These are phyloP conservation scores for Cheirogaleus medius DNA, from an alignment of 2,113 vertebrate genomes.

Conservation along the genomic window DNA sequence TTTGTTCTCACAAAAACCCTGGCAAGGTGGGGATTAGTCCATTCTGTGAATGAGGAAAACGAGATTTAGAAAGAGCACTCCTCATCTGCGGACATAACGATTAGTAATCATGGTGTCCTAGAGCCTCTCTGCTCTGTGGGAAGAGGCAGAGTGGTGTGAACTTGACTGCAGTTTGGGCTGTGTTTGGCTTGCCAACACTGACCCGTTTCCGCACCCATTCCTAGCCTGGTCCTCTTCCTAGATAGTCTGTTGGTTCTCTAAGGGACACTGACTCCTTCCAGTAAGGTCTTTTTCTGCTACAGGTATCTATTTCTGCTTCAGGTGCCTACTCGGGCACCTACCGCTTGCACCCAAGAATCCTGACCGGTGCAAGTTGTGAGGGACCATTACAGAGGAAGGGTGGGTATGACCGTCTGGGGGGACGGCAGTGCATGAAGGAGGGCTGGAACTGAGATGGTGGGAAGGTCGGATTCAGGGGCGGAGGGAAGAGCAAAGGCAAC, in stretches of 20 bases:
- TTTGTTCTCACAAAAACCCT: neutral
- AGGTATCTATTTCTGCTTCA: neutral
- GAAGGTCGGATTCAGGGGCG: neutral
- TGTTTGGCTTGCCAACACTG: neutral
- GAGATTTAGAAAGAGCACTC: too few species aligned
- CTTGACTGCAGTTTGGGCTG: neutral
- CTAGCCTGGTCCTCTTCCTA: neutral
- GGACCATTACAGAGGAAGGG: neutral
- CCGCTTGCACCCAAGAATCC: neutral
- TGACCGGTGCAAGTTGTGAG: neutral
- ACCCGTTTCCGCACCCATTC: neutral
- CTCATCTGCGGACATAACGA: rapidly evolving
- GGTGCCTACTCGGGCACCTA: too few species aligned
- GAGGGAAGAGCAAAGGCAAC: neutral
- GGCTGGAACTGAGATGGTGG: too few species aligned
- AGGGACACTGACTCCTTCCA: neutral
- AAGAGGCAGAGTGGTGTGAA: rapidly evolving
- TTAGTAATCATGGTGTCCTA: too few species aligned
- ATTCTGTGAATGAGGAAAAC: neutral
- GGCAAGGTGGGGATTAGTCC: neutral
- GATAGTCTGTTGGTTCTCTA: neutral
- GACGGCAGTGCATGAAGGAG: neutral
- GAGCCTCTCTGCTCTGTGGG: neutral
- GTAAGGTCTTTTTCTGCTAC: neutral
- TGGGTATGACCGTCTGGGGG: neutral